Conservation (phyloP, 1,140 invertebrate genomes). For the Cyrtorhinus lividipennis region DNA sequence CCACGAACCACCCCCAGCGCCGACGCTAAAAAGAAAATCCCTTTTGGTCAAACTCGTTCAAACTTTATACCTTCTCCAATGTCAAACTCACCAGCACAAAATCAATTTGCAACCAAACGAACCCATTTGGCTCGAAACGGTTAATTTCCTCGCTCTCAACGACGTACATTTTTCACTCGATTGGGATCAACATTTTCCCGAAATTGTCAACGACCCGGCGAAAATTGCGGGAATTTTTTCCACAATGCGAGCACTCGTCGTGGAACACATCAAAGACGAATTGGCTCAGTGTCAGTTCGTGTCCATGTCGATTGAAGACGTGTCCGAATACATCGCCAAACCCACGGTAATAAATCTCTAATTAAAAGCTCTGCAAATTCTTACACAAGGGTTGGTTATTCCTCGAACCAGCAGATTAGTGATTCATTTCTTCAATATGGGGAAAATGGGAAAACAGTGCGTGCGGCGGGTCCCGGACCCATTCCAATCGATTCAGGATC, state of each 20-base stretch:
- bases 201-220: neutral
- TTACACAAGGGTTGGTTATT: too few relatives aligned
- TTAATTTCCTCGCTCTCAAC: neutral
- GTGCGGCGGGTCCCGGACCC: too few relatives aligned
- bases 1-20: neutral
- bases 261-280: slow-evolving; percentile 2
- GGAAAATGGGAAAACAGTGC: too few relatives aligned
- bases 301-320: neutral
- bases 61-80: neutral
- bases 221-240: neutral
- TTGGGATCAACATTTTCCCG: neutral
- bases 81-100: neutral
- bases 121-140: neutral
- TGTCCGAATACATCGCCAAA: neutral
- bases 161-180: neutral
- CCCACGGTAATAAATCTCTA: too few relatives aligned
- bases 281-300: neutral
- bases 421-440: too few relatives aligned
- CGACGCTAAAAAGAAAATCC: neutral
- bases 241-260: neutral
- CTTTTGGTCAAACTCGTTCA: neutral
- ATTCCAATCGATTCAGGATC: too few relatives aligned
- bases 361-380: too few relatives aligned
- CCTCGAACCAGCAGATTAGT: too few relatives aligned
- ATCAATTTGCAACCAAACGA: neutral